Percentiles rank a stretch among this genome's conserved stretches.
These are phyloP conservation scores for Centropus unirufus DNA, from an alignment of 2,113 vertebrate species.

Conservation along the genomic window DNA sequence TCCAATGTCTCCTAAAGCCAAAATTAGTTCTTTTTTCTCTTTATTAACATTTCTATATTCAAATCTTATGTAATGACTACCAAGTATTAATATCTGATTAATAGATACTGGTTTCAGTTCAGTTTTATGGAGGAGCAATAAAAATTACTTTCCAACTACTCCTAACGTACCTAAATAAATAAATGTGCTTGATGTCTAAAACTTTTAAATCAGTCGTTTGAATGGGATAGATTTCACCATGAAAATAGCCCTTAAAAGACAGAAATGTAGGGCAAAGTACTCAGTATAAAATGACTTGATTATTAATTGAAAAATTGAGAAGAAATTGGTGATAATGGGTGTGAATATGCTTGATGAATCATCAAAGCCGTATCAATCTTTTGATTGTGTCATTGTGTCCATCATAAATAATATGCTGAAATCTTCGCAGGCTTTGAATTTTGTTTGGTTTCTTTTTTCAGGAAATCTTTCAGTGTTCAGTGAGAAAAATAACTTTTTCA, in stretches of 20 bases:
- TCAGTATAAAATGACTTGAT: not conserved
- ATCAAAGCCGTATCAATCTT: not conserved
- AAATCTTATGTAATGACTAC: not conserved
- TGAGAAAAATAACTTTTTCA: not conserved
- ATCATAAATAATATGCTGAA: not conserved
- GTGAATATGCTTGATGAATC: not conserved
- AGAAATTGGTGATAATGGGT: not conserved
- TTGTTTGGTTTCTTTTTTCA: not conserved
- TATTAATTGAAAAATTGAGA: not conserved
- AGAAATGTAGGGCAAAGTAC: not conserved
- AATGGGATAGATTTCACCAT: not conserved
- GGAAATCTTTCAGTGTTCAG: not conserved
- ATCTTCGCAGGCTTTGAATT: rapidly evolving
- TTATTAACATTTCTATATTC: not conserved
- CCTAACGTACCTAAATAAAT: not conserved
- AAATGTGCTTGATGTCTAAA: not conserved
- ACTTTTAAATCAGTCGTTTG: not conserved
- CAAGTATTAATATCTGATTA: not conserved
- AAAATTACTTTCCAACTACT: not conserved
- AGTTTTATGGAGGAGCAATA: not conserved
- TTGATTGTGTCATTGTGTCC: not conserved
- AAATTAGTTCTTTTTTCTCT: not conserved
- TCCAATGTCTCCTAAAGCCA: not conserved
- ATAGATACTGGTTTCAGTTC: not conserved
- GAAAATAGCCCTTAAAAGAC: not conserved